phyloP scores from a whole-genome alignment of 1,140 invertebrate species.

The Drosophila ananassae region DNA sequence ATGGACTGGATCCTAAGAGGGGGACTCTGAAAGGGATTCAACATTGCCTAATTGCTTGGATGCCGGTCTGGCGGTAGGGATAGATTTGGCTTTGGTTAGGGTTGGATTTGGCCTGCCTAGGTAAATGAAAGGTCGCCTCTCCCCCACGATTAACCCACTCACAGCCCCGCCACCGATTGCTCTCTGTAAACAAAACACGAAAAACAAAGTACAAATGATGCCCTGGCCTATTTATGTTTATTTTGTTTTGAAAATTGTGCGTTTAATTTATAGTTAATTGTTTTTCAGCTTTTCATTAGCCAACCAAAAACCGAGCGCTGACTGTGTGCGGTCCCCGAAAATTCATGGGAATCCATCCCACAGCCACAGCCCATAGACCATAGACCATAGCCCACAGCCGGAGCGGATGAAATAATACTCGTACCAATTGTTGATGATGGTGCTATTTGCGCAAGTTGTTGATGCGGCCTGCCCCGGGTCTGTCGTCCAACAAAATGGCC shows the following conservation, averaged over 20 bases:
- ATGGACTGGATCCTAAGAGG: constrained; percentile 17
- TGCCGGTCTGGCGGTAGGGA: constrained; percentile 7
- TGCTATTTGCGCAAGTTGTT: constrained; percentile 74
- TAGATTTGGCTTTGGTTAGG: constrained; percentile 2
- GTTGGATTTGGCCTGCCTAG: constrained; percentile 9
- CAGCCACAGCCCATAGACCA: not conserved
- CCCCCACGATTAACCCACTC: constrained; percentile 28
- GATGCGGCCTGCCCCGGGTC: constrained; percentile 41
- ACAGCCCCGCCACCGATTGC: constrained; percentile 9
- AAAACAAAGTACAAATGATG: constrained; percentile 62
- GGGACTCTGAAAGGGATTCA: constrained; percentile 28
- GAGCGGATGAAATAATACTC: constrained; percentile 48
- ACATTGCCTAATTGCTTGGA: constrained; percentile 69
- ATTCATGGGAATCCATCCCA: constrained; percentile 58
- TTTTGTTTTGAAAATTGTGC: constrained; percentile 82
- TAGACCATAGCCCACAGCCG: constrained; percentile 9
- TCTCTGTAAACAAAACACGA: constrained; percentile 61
- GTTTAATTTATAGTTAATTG: constrained; percentile 82
- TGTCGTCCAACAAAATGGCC: constrained; percentile 66
- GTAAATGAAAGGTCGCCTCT: constrained; percentile 56
- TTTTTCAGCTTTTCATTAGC: constrained; percentile 79
- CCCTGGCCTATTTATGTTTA: constrained; percentile 74
- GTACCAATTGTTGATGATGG: constrained; percentile 72
- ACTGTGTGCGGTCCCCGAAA: constrained; percentile 72
- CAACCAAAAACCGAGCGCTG: constrained; percentile 61